Base-by-base conservation (phyloP, 2,797 vertebrate species). In the Pseudocheirus occidentalis region DNA sequence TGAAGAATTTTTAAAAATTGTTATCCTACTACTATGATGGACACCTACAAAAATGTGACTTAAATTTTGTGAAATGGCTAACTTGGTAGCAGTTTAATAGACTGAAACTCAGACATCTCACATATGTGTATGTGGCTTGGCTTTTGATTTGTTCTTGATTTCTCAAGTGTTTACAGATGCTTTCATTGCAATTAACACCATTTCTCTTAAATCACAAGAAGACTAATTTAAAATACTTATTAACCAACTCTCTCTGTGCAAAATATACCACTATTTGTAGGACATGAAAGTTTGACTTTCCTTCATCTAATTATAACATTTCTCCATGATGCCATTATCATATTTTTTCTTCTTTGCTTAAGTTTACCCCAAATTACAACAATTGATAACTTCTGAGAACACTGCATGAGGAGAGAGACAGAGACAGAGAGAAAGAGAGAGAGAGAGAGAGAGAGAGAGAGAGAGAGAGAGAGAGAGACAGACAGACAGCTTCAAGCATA, bases 41-140 rank as follows among this genome's bases (percentile, higher is more conserved):
- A 53, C 53, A 52, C n/a, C n/a, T n/a, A n/a, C n/a, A n/a, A n/a
- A n/a, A n/a, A n/a, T n/a, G n/a, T n/a, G n/a, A n/a, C n/a, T n/a
- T n/a, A n/a, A n/a, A n/a, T n/a, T n/a, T 52, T 52, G 21, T 3
- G 92, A 57, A 34, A 55, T 28, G 56, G 16, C 0, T 89, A 56
- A 90, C 14, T 95, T 97, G 90, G 57, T 5, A 55, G 73, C 9
- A 90, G 90, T 92, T 93, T 4, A 94, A 57, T 21, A 96, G 50
- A 2, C 27, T 92, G 4, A n/a, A 93, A 11, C 91, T 91, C 3
- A 1, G 94, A 13, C 40, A 92, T 66, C 18, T 13, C 40, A 62
- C 29, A 66, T 91, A 55, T 62, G 31, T 34, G 90, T 91, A 95
- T 34, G 16, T 9, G 91, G 40, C 0, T 2, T 13, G 1, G 1